phyloP scores from a whole-genome alignment of 2,888 invertebrate species.

The Mimachlamys varia region DNA sequence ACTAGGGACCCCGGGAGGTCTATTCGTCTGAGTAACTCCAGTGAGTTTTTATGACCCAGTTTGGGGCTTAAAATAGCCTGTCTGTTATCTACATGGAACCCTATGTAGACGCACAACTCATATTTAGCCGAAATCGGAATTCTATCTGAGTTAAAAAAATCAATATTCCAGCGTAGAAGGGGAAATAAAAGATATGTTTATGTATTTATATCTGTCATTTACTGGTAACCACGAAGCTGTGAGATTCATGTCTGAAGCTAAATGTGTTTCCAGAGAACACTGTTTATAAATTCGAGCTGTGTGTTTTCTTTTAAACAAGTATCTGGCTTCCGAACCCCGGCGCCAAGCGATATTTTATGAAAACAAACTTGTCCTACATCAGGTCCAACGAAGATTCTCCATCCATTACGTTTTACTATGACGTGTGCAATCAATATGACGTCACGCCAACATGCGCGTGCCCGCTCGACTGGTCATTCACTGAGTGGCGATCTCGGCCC shows the following conservation, averaged over 20 bases:
- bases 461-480: conserved; percentile 15
- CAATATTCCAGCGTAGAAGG: neutral
- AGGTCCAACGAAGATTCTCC: neutral
- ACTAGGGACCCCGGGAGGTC: conserved; percentile 31
- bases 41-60: neutral
- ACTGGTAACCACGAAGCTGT: neutral
- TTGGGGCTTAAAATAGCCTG: neutral
- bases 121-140: neutral
- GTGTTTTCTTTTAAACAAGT: neutral
- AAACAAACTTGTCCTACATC: neutral
- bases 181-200: neutral
- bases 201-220: neutral
- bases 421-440: neutral
- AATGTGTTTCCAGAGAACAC: neutral
- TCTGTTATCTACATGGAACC: conserved; percentile 4
- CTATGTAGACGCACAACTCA: neutral
- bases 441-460: conserved; percentile 7
- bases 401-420: neutral
- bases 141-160: neutral
- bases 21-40: neutral
- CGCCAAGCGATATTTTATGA: conserved; percentile 10
- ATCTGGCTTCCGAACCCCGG: neutral
- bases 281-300: neutral
- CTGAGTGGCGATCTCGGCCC: neutral
- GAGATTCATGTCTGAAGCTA: neutral